Conservation (phyloP, 2,888 invertebrate species). For the Rhyacophila evoluta region DNA sequence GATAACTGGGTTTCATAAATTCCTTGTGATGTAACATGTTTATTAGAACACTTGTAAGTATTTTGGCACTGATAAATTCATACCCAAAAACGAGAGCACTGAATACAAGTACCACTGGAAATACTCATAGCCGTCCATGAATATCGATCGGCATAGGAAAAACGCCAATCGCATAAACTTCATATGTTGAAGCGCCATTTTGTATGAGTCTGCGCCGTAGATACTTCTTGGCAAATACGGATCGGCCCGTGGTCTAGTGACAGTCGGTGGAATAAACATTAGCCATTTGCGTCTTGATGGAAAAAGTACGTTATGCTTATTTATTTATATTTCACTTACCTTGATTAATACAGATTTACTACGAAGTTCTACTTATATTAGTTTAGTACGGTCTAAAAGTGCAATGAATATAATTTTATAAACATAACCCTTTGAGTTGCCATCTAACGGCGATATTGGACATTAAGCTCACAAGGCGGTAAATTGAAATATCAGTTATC, state of each 20-base stretch:
- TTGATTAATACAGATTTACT: slow-evolving; percentile 11
- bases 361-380: slow-evolving; percentile 37
- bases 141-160: slow-evolving; percentile 75
- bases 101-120: slow-evolving; percentile 65
- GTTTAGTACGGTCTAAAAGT: slow-evolving; percentile 47
- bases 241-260: slow-evolving; percentile 29
- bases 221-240: slow-evolving; percentile 47
- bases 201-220: slow-evolving; percentile 77
- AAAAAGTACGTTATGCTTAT: slow-evolving; percentile 42
- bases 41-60: slow-evolving; percentile 67
- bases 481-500: neutral
- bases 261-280: slow-evolving; percentile 21
- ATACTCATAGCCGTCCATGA: slow-evolving; percentile 70
- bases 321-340: slow-evolving; percentile 48
- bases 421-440: slow-evolving; percentile 39
- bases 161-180: slow-evolving; percentile 67
- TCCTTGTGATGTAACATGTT: slow-evolving; percentile 69
- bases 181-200: slow-evolving; percentile 75
- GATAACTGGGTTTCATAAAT: slow-evolving; percentile 63
- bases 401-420: slow-evolving; percentile 51
- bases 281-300: neutral
- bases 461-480: slow-evolving; percentile 9
- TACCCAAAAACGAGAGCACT: slow-evolving; percentile 64
- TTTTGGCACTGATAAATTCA: slow-evolving; percentile 64
- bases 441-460: slow-evolving; percentile 30